Base-by-base conservation (phyloP, 2,888 invertebrate genomes). In the Drosophila imparisetae region DNA sequence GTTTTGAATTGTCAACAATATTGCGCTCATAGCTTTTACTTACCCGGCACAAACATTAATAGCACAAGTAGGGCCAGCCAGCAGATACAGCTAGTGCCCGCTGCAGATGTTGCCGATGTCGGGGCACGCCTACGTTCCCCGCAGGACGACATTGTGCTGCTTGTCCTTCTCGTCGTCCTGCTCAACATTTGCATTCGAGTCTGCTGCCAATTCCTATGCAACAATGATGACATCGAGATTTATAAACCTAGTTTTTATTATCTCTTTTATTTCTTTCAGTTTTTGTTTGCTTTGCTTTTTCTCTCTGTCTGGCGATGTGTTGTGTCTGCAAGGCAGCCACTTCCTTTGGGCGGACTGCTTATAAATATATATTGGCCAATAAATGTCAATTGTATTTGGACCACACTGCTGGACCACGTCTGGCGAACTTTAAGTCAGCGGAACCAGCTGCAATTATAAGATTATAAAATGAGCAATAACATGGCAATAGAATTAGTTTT, bases 291-390 rank as follows among this genome's bases (percentile, higher is more conserved):
- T 45, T 49, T 42, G 21, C 30, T 18, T 36, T 45, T 21, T 66
- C 34, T 55, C 57, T 62, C n/a, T 59, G n/a, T n/a, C 36, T 45
- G 58, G 49, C 30, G 53, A 58, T 66, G 40, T 59, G 49, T 55
- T 36, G 38, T 62, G 62, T 62, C 48, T 66, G 65, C 64, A 50
- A 30, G 48, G 38, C 36, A 49, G 63, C 63, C 71, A 75, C 74
- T 83, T 87, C 76, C 81, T 66, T 57, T 71, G 76, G 75, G 74
- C 61, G 72, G 68, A 54, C 57, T 67, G 75, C 88, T 82, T 81
- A 74, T 82, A 89, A 84, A 90, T 90, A 83, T 86, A 85, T 85
- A 84, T 90, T 81, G 81, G 82, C 80, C 89, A 90, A 91, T 91
- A 91, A 91, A 80, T 85, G 91, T 91, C 89, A 91, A 90, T 85